These are phyloP conservation scores for Rhinella marina DNA, from an alignment of 2,797 vertebrate genomes.

Conservation along the genomic window DNA sequence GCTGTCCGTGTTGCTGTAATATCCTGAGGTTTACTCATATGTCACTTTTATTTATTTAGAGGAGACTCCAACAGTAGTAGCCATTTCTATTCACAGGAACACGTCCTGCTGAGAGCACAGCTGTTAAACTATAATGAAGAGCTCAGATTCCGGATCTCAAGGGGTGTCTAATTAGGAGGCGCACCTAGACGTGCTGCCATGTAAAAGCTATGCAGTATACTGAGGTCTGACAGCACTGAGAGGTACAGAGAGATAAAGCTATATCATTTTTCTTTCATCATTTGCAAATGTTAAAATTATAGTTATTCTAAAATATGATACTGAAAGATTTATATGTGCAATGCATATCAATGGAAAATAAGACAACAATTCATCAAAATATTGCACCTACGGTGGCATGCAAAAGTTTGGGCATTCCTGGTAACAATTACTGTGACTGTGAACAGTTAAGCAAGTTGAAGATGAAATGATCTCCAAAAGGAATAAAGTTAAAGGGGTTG, in stretches of 20 bases:
- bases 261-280: constrained; percentile 50
- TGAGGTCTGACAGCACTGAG: constrained; percentile 59
- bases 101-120: constrained; percentile 75
- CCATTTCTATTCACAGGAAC: constrained; percentile 74
- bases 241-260: constrained; percentile 44
- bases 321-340: not conserved
- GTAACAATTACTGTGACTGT: no score
- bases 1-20: constrained; percentile 66
- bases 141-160: constrained; percentile 69
- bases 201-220: constrained; percentile 61
- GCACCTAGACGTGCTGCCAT: constrained; percentile 64
- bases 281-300: constrained; percentile 43
- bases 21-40: constrained; percentile 65
- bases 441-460: no score
- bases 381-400: no score
- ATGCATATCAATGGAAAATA: not conserved
- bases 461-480: no score
- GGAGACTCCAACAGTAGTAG: constrained; percentile 71
- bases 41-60: constrained; percentile 68
- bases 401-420: no score
- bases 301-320: constrained; percentile 12
- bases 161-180: constrained; percentile 71
- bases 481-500: no score
- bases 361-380: no score
- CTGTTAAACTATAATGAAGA: constrained; percentile 71